Evolutionary conservation across 2,888 invertebrate genomes (phyloP).

Genomic region (Ecliptopera silaceata): DNA sequence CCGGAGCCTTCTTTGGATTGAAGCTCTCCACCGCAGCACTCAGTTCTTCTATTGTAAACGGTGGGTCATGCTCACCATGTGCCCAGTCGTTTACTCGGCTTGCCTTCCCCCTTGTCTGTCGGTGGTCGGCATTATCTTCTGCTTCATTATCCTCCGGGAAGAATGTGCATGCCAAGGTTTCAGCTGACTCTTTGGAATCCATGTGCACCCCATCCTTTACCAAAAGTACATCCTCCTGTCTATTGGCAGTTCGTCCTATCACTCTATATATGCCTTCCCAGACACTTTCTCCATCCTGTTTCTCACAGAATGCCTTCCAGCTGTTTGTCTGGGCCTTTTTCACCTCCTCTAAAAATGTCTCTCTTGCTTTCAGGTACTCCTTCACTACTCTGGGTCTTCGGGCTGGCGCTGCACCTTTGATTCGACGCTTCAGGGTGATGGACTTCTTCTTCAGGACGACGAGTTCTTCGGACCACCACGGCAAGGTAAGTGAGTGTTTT

Average conservation of each 20-base stretch:
- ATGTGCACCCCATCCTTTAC: not conserved
- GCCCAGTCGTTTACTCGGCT: slow-evolving; percentile 9
- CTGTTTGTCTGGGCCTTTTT: no score
- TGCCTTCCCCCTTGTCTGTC: not conserved
- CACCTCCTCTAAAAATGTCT: no score
- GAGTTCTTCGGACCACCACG: no score
- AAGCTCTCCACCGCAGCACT: slow-evolving; percentile 4
- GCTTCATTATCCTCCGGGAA: slow-evolving; percentile 11
- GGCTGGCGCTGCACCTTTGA: not conserved
- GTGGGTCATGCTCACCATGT: not conserved
- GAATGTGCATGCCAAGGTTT: slow-evolving; percentile 12
- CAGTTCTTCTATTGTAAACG: slow-evolving; percentile 26
- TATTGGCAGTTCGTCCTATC: slow-evolving; percentile 6
- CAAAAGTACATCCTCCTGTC: slow-evolving; percentile 7
- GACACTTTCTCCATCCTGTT: slow-evolving; percentile 4
- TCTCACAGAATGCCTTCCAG: not conserved
- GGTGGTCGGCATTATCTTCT: slow-evolving; percentile 15
- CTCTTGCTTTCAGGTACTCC: no score
- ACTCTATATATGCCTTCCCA: slow-evolving; percentile 15
- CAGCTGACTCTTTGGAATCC: slow-evolving; percentile 3
- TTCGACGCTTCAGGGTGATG: slow-evolving; percentile 2
- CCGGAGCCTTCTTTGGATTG: slow-evolving; percentile 35
- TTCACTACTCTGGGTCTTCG: not conserved
- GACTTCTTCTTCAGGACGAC: not conserved
- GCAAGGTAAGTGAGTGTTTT: slow-evolving; percentile 5